These are phyloP conservation scores for Temnothorax ravouxi DNA, from an alignment of 2,888 invertebrate species.

Conservation along the genomic window DNA sequence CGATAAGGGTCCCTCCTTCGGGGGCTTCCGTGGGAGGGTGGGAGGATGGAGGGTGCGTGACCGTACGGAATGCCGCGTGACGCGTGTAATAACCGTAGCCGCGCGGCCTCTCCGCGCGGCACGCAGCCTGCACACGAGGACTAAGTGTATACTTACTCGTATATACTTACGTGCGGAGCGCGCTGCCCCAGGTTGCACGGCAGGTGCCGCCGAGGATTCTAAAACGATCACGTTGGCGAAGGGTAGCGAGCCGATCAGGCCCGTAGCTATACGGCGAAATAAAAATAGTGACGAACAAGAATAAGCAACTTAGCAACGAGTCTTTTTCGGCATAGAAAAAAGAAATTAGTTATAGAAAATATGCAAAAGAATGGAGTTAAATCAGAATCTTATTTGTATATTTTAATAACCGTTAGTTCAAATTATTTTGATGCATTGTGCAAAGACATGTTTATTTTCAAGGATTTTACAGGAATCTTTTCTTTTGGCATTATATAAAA, in stretches of 20 bases:
- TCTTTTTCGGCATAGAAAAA: neutral
- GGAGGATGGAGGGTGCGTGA: slow-evolving; percentile 82
- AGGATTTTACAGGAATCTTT: neutral
- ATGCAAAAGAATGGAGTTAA: neutral
- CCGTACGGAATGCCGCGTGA: slow-evolving; percentile 81
- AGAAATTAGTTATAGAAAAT: neutral
- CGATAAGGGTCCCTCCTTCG: slow-evolving; percentile 80
- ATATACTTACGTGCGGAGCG: slow-evolving; percentile 50
- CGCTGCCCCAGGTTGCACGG: slow-evolving; percentile 63
- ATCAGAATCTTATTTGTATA: neutral
- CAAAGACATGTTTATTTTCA: neutral
- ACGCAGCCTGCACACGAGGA: slow-evolving; percentile 76
- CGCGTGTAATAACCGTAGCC: slow-evolving; percentile 86
- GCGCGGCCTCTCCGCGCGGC: slow-evolving; percentile 76
- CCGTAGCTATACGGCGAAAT: slow-evolving; percentile 31
- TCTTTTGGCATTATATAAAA: neutral
- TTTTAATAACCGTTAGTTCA: neutral
- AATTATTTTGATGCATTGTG: neutral
- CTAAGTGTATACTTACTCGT: slow-evolving; percentile 62
- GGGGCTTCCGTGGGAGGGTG: slow-evolving; percentile 64
- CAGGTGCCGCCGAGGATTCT: slow-evolving; percentile 70
- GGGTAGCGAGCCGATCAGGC: slow-evolving; percentile 30
- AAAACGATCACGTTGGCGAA: slow-evolving; percentile 47
- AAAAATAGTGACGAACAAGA: neutral
- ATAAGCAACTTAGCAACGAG: neutral